Percentiles rank a stretch among this genome's conserved stretches.
Conservation (phyloP, 1,140 invertebrate species). For the Orchestia grillus region DNA sequence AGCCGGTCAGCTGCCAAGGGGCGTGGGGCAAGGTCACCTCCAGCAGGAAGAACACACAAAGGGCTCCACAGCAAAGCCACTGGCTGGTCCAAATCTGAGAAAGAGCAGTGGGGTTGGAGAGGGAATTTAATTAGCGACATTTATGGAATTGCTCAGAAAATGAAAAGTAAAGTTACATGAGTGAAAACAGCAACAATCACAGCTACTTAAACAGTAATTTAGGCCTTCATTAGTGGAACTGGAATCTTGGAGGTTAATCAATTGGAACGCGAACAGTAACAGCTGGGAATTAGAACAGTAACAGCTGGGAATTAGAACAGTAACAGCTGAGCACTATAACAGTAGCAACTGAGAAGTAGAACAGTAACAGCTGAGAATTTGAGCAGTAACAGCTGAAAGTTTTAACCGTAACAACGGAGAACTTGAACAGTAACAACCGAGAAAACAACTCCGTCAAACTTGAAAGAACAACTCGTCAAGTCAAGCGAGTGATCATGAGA, state of each 20-base stretch:
- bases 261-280: not conserved
- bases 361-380: not conserved
- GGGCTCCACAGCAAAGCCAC: not conserved
- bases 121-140: not conserved
- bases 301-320: not conserved
- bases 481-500: not conserved
- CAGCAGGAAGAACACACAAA: not conserved
- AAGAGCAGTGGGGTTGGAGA: not conserved
- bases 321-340: not conserved
- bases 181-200: not conserved
- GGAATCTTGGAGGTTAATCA: too few species aligned
- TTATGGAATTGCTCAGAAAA: not conserved
- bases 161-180: not conserved
- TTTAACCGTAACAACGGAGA: not conserved
- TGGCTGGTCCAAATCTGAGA: not conserved
- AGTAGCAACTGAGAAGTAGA: not conserved
- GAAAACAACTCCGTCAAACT: not conserved
- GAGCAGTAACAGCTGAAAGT: not conserved
- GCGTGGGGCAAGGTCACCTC: not conserved
- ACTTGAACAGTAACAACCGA: not conserved
- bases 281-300: not conserved
- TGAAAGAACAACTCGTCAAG: not conserved
- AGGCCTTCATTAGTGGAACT: too few species aligned
- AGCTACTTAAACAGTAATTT: too few species aligned
- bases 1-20: not conserved